Evolutionary conservation across 2,797 vertebrate genomes (phyloP).

Genomic region (Momotus momota): DNA sequence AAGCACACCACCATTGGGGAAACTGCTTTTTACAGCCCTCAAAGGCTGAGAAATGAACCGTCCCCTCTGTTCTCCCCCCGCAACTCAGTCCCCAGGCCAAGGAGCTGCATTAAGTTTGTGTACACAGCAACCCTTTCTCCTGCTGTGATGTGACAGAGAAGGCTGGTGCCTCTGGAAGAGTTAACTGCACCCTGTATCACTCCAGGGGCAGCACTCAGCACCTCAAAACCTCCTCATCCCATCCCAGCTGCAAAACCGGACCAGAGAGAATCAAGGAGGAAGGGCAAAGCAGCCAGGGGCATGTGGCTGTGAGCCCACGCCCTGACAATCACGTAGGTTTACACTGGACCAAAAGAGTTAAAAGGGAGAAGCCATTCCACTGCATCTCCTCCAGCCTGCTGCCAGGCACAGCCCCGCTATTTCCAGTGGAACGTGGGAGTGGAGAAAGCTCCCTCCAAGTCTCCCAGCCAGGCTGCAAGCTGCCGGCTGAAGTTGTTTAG

Average conservation of each 20-base stretch:
- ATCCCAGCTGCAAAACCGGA: neutral
- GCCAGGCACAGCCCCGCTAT: neutral
- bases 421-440: neutral
- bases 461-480: neutral
- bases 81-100: neutral
- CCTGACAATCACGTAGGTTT: neutral
- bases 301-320: neutral
- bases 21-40: neutral
- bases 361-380: conserved; percentile 44
- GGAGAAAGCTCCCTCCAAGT: conserved; percentile 4
- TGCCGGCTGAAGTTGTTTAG: neutral
- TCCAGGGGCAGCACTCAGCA: neutral
- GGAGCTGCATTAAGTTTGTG: neutral
- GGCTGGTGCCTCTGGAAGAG: neutral
- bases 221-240: neutral
- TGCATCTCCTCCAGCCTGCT: conserved; percentile 22
- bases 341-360: neutral
- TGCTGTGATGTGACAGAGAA: neutral
- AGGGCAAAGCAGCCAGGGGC: neutral
- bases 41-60: neutral
- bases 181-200: neutral
- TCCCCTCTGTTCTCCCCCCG: neutral
- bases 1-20: neutral
- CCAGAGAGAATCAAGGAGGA: conserved; percentile 2
- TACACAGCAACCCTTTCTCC: accelerated